A percentile compares a stretch with the other conserved stretches of the same genome.
Conservation (phyloP, 2,113 vertebrate species). For the Dendropsophus ebraccatus region DNA sequence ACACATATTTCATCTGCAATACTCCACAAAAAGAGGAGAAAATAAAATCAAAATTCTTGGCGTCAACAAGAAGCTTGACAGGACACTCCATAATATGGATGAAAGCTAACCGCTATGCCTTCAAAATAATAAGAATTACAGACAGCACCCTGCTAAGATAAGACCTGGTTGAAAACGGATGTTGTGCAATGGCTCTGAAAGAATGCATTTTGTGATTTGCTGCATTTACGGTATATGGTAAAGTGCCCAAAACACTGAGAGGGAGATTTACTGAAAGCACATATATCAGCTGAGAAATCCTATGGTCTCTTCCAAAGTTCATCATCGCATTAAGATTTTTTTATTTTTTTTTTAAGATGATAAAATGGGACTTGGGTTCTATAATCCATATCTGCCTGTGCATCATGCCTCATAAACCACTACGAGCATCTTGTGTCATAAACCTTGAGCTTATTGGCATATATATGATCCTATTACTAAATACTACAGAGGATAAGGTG, state of each 20-base stretch:
- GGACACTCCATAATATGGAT: neutral
- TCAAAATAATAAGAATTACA: constrained; percentile 20
- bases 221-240: neutral
- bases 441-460: no score
- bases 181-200: neutral
- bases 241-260: neutral
- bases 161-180: neutral
- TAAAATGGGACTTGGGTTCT: neutral
- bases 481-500: no score
- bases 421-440: no score
- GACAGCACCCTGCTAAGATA: constrained; percentile 17
- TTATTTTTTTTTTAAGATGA: neutral
- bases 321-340: neutral
- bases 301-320: constrained; percentile 4
- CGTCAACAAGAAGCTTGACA: neutral
- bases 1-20: neutral
- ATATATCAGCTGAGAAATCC: neutral
- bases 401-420: no score
- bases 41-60: neutral
- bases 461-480: no score
- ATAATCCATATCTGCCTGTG: neutral
- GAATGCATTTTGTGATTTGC: neutral
- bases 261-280: neutral
- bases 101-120: neutral
- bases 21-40: neutral